Evolutionary conservation across 2,797 vertebrate species (phyloP).

Genomic region (Odontamblyopus lacepedii): DNA sequence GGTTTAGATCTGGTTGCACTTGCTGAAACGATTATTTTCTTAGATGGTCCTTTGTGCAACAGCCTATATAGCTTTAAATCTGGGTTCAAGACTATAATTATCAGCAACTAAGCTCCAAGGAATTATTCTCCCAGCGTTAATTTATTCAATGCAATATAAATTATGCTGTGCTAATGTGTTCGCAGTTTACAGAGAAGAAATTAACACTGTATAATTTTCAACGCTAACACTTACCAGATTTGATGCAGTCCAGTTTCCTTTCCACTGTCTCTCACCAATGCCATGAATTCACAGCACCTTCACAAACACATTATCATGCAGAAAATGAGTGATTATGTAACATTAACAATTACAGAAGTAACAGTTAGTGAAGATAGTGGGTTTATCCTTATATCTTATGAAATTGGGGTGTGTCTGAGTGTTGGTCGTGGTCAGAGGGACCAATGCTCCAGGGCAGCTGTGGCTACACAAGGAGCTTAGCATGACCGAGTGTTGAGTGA

Average conservation of each 20-base stretch:
- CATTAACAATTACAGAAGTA: background rate
- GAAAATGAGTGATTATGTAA: background rate
- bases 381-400: too few species aligned
- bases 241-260: background rate
- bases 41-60: too few species aligned
- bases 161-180: constrained; percentile 1
- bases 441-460: too few species aligned
- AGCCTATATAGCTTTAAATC: background rate
- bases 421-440: too few species aligned
- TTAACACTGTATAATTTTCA: background rate
- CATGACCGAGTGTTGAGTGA: too few species aligned
- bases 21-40: too few species aligned
- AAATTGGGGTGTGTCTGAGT: too few species aligned
- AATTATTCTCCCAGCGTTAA: background rate
- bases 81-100: background rate
- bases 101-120: background rate
- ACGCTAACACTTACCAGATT: background rate
- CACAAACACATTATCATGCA: background rate
- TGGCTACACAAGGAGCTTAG: too few species aligned
- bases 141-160: background rate
- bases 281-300: background rate
- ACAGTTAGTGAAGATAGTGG: too few species aligned
- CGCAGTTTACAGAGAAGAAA: background rate
- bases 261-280: background rate
- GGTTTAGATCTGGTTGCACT: too few species aligned